These are phyloP conservation scores for Philantomba maxwellii DNA, from an alignment of 2,113 vertebrate genomes.

Conservation along the genomic window DNA sequence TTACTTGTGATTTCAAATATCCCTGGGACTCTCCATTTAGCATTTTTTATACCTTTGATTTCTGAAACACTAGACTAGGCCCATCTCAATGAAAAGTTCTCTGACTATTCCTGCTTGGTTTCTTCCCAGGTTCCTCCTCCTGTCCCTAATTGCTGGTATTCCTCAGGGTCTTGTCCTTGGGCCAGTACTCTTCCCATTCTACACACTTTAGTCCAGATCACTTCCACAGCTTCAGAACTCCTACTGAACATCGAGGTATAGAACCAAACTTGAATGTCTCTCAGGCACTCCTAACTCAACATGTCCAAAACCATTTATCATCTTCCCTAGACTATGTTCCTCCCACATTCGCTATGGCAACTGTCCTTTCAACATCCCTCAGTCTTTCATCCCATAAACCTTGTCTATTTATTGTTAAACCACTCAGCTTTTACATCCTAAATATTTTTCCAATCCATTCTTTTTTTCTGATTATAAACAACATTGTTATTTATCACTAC, in stretches of 20 bases:
- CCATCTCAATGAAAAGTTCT: neutral
- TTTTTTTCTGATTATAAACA: neutral
- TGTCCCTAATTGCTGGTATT: neutral
- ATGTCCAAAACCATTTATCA: neutral
- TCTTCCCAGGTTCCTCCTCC: neutral
- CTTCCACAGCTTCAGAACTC: neutral
- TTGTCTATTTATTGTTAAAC: neutral
- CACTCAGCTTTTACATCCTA: neutral
- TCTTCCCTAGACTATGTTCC: neutral
- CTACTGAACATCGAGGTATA: neutral
- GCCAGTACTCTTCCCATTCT: neutral
- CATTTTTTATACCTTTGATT: neutral
- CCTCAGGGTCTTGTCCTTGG: neutral
- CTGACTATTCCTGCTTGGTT: neutral
- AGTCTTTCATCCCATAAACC: neutral
- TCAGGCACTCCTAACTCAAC: neutral
- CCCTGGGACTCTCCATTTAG: neutral
- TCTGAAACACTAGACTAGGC: neutral
- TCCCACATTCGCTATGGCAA: neutral
- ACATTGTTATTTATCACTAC: neutral
- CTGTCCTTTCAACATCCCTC: neutral
- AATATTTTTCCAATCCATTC: neutral
- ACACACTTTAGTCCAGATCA: neutral
- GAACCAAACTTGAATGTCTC: neutral
- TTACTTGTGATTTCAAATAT: neutral